Conservation (phyloP, 2,888 invertebrate genomes). For the Drosophila kokeensis region DNA sequence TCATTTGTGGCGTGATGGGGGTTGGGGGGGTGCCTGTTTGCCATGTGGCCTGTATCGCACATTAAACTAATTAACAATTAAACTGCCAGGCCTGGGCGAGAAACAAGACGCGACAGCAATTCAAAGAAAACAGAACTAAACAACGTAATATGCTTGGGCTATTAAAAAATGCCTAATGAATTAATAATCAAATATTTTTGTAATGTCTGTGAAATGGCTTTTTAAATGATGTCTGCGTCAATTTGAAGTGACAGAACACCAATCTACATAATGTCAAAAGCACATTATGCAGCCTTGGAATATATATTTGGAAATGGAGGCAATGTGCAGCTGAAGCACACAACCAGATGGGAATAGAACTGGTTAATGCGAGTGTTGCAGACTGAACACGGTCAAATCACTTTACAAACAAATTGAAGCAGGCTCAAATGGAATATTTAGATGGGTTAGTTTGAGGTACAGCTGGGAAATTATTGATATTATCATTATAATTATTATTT, state of each 20-base stretch:
- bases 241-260: slow-evolving; percentile 24
- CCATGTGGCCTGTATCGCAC: slow-evolving; percentile 77
- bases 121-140: slow-evolving; percentile 39
- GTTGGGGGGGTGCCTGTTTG: slow-evolving; percentile 16
- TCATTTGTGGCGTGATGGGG: slow-evolving; percentile 11
- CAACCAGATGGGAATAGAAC: neutral
- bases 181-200: slow-evolving; percentile 76
- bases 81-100: slow-evolving; percentile 61
- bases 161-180: slow-evolving; percentile 78
- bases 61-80: slow-evolving; percentile 80
- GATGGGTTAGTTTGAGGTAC: neutral
- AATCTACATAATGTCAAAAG: slow-evolving; percentile 36
- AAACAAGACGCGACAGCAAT: slow-evolving; percentile 9
- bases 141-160: slow-evolving; percentile 67
- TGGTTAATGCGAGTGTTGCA: neutral
- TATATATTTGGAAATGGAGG: neutral
- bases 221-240: slow-evolving; percentile 44
- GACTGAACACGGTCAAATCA: neutral
- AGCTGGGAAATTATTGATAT: neutral
- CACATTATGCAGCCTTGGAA: slow-evolving; percentile 25
- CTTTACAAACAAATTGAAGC: neutral
- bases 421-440: neutral
- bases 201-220: slow-evolving; percentile 37
- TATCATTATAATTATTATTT: neutral
- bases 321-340: slow-evolving; percentile 6